phyloP scores from a whole-genome alignment of 1,140 invertebrate genomes.

The Grapholita molesta region DNA sequence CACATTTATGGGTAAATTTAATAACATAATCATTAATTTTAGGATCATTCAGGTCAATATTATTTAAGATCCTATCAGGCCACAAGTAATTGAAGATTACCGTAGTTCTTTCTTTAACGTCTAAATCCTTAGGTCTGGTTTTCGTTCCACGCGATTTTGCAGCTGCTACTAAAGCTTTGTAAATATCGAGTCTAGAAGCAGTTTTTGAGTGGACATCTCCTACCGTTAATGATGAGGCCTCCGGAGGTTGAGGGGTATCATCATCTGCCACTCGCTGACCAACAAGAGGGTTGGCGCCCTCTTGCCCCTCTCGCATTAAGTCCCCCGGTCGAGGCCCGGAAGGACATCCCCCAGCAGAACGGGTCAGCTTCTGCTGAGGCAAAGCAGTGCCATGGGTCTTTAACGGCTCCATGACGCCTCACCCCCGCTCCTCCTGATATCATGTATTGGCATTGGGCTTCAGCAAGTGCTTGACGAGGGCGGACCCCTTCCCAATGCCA shows the following conservation, averaged over 20 bases:
- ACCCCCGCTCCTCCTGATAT: too few relatives aligned
- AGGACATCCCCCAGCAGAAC: too few relatives aligned
- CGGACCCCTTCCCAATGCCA: too few relatives aligned
- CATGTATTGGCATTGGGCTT: too few relatives aligned
- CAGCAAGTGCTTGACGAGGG: too few relatives aligned
- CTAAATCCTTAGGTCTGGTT: not conserved
- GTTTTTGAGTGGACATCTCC: not conserved
- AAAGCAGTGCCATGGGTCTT: too few relatives aligned
- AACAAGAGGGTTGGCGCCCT: constrained; percentile 21
- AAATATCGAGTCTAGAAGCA: not conserved
- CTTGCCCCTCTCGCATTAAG: too few relatives aligned
- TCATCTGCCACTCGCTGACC: constrained; percentile 20
- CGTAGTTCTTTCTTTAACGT: not conserved
- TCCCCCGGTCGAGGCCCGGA: too few relatives aligned
- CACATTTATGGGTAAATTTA: not conserved
- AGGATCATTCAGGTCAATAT: not conserved
- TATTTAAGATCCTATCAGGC: not conserved
- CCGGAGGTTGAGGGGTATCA: not conserved
- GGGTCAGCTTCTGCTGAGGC: too few relatives aligned
- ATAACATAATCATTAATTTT: not conserved
- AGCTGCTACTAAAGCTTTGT: not conserved
- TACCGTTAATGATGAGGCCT: not conserved
- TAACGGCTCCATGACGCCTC: too few relatives aligned
- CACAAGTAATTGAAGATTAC: not conserved
- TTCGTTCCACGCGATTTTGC: not conserved